A percentile compares a stretch with the other conserved stretches of the same genome.
Evolutionary conservation across 2,113 vertebrate species (phyloP).

Genomic region (Anguilla rostrata): DNA sequence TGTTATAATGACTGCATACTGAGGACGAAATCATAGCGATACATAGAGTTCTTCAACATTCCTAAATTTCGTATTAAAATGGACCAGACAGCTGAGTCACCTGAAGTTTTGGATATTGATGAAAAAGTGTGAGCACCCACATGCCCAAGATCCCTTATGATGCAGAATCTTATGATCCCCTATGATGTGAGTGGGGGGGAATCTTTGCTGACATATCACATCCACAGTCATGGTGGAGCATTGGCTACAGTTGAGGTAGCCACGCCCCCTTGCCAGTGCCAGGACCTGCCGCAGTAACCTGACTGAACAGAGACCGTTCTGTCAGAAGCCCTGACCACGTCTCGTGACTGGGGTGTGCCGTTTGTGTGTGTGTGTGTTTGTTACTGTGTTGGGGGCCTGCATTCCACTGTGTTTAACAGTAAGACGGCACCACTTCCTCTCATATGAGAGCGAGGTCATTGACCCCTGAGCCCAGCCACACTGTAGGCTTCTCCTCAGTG

Average conservation of each 20-base stretch:
- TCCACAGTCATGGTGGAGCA: neutral
- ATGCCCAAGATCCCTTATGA: neutral
- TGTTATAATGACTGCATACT: neutral
- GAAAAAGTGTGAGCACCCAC: neutral
- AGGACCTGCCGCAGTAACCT: neutral
- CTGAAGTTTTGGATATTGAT: neutral
- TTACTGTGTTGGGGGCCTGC: neutral
- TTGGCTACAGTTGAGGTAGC: neutral
- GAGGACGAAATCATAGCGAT: neutral
- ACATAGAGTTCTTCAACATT: neutral
- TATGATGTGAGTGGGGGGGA: neutral
- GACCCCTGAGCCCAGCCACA: slow-evolving; percentile 25
- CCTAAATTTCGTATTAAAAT: neutral
- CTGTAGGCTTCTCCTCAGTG: slow-evolving; percentile 39
- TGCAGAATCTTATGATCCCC: too few relatives aligned
- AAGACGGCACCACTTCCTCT: slow-evolving; percentile 24
- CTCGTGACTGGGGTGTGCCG: slow-evolving; percentile 29
- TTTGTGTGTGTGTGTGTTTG: slow-evolving; percentile 6
- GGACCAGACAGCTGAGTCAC: too few relatives aligned
- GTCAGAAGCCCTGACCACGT: slow-evolving; percentile 23
- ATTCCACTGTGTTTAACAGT: slow-evolving; percentile 16
- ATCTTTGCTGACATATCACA: neutral
- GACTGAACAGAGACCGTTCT: slow-evolving; percentile 41
- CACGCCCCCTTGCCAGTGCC: neutral
- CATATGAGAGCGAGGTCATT: slow-evolving; percentile 25